Percentiles rank a stretch among this genome's conserved stretches.
phyloP scores from a whole-genome alignment of 2,113 vertebrate genomes.

The Silurus meridionalis region DNA sequence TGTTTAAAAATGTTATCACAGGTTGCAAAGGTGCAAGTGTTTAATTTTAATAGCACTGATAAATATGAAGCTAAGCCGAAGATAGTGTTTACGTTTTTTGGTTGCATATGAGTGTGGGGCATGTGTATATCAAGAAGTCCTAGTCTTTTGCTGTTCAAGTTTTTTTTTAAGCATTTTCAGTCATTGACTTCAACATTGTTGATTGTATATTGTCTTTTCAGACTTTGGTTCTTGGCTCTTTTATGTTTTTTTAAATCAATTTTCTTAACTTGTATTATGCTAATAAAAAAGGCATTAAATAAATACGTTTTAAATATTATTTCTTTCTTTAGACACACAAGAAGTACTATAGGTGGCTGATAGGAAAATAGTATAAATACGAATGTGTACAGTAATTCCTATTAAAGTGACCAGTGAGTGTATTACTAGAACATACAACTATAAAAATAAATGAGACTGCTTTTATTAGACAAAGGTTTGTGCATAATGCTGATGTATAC shows the following conservation, averaged over 20 bases:
- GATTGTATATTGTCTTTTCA: not conserved
- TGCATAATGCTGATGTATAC: not conserved
- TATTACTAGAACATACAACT: not conserved
- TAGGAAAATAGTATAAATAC: not conserved
- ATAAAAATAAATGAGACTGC: not conserved
- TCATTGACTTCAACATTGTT: not conserved
- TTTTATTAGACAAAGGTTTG: not conserved
- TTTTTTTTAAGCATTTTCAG: not conserved
- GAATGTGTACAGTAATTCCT: not conserved
- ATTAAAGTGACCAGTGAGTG: not conserved
- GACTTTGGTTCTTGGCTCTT: slow-evolving; percentile 6
- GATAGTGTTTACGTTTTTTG: slow-evolving; percentile 17
- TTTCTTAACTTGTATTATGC: slow-evolving; percentile 21
- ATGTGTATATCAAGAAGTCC: not conserved
- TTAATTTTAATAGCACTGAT: slow-evolving; percentile 11
- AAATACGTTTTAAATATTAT: not conserved
- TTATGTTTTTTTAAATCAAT: not conserved
- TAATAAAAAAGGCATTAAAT: slow-evolving; percentile 38
- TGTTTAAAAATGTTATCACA: slow-evolving; percentile 5
- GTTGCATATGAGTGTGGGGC: not conserved
- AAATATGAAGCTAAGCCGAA: not conserved
- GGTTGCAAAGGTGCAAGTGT: not conserved
- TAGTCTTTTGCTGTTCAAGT: not conserved
- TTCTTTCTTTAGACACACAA: not conserved
- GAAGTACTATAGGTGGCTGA: not conserved